Evolutionary conservation across 2,888 invertebrate species (phyloP), one percentile per base, ranked within the genome.

Genomic region (Tribolium freemani): DNA sequence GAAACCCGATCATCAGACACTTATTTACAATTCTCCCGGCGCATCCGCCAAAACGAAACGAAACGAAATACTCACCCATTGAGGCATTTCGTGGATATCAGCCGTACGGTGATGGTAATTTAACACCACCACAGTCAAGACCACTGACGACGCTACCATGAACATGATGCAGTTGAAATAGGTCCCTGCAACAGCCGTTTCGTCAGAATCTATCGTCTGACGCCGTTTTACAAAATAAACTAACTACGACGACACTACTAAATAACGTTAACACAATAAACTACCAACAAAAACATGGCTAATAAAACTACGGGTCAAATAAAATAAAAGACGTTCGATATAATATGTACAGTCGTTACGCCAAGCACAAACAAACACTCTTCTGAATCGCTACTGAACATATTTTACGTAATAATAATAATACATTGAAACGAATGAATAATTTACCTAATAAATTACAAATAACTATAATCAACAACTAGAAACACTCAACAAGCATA

Each of bases 91-190:
- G 88, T 98, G 97, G 85, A 97, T 97, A 86, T 98, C 97, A 74
- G 97, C 96, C 80, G 96, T 96, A 83, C 98, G 92, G 88, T 98
- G 98, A 88, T 98, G 98, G 88, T 96, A 98, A 89, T 98, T 98
- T 79, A 98, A 92, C 81, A 98, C 97, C 82, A 98, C 94, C 80
- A 98, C 97, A 66, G 98, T 98, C 83, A 97, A 91, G 82, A 98
- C 96, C 87, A 98, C 98, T 77, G 98, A 98, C 76, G 97, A 96
- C 73, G 98, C 97, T 88, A 98, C 98, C 97, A 98, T 98, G 89
- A 98, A 96, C 98, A 98, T 98, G 89, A 98, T 98, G 91, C 97
- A 97, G 90, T 98, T 98, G 93, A 98, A 98, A 90, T 98, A 98
- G 82, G 98, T 96, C 86, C 98, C 98, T 82, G 83, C 73, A 84